Evolutionary conservation across 2,797 vertebrate genomes (phyloP).

Genomic region (Siniperca obscura): DNA sequence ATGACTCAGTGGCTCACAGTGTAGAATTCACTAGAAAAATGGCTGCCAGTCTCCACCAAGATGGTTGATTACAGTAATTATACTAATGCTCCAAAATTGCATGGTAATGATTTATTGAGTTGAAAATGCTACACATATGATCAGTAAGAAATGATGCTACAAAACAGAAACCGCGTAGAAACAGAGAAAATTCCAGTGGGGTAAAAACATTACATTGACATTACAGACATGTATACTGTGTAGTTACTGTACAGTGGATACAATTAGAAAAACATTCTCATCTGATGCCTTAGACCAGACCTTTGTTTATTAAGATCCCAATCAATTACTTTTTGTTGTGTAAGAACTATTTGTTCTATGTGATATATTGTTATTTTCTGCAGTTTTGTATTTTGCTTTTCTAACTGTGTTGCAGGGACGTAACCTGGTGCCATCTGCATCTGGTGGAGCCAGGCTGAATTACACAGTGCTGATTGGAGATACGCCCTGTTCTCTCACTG

Average conservation of each 20-base stretch:
- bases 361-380: not conserved
- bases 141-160: not conserved
- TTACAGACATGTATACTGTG: not conserved
- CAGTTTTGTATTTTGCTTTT: not conserved
- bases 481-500: slow-evolving; percentile 90
- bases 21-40: not conserved
- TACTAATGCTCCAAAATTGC: slow-evolving; percentile 30
- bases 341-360: not conserved
- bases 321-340: not conserved
- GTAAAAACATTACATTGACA: not conserved
- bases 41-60: slow-evolving; percentile 6
- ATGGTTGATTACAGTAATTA: slow-evolving; percentile 41
- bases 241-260: not conserved
- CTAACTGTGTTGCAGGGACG: slow-evolving; percentile 86
- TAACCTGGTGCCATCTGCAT: slow-evolving; percentile 93
- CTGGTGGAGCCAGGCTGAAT: slow-evolving; percentile 93
- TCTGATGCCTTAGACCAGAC: not conserved
- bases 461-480: slow-evolving; percentile 96
- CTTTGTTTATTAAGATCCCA: not conserved
- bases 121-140: not conserved
- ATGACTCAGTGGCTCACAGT: slow-evolving; percentile 10
- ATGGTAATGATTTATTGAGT: not conserved
- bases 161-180: not conserved
- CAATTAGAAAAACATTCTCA: not conserved
- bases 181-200: not conserved